These are phyloP conservation scores for Campylomormyrus tamandua DNA, from an alignment of 2,113 vertebrate genomes.

Conservation along the genomic window DNA sequence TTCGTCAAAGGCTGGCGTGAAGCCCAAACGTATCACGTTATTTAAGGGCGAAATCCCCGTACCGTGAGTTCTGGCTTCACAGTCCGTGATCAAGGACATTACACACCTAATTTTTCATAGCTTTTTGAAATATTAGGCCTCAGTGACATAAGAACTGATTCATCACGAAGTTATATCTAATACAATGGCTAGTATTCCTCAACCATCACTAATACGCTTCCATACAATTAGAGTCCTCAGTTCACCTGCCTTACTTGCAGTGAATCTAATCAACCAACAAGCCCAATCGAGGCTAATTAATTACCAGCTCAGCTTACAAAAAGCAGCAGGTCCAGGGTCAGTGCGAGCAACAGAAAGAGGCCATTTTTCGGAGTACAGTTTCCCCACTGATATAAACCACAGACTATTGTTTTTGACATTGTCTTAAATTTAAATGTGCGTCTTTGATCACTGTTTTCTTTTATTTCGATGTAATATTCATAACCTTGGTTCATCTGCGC, in stretches of 20 bases:
- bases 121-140: slow-evolving; percentile 8
- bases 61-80: neutral
- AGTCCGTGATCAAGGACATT: neutral
- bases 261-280: neutral
- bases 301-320: neutral
- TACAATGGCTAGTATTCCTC: neutral
- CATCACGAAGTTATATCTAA: neutral
- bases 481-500: neutral
- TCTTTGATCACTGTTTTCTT: neutral
- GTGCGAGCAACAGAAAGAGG: neutral
- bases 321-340: neutral
- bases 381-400: neutral
- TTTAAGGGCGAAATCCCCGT: neutral
- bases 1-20: neutral
- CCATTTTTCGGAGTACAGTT: neutral
- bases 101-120: neutral
- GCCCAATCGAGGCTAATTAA: neutral
- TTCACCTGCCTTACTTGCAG: neutral
- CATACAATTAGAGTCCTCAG: neutral
- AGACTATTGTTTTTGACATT: slow-evolving; percentile 5
- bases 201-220: neutral
- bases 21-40: neutral
- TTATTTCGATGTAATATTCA: neutral
- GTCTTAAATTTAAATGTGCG: neutral
- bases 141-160: neutral